Conservation (phyloP, 2,888 invertebrate genomes). For the Caenorhabditis sp. region DNA sequence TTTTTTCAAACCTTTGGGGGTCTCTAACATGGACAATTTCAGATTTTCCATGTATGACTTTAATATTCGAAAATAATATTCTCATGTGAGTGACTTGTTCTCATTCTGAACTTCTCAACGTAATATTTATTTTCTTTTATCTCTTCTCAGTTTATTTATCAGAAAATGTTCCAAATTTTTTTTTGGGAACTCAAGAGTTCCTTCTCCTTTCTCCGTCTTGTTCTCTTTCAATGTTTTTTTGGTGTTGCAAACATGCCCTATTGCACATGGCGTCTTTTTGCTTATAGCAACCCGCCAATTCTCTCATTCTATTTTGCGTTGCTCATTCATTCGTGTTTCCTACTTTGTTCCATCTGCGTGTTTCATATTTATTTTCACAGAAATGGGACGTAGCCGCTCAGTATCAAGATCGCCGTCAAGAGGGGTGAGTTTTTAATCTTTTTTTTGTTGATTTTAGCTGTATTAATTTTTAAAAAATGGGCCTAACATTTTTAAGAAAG, state of each 20-base stretch:
- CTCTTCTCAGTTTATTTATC: no score
- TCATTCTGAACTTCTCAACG: no score
- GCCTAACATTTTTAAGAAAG: background rate
- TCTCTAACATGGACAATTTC: no score
- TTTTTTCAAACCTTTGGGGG: no score
- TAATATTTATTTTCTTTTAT: no score
- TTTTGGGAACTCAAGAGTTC: background rate
- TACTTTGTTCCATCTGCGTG: background rate
- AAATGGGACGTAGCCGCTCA: conserved; percentile 21
- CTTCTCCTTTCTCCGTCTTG: background rate
- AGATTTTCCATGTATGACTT: no score
- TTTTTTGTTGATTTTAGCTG: background rate
- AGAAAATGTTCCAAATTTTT: no score
- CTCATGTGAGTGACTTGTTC: no score
- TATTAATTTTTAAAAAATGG: background rate
- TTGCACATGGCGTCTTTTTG: background rate
- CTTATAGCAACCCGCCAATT: background rate
- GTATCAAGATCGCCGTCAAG: conserved; percentile 7
- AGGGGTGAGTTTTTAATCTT: background rate
- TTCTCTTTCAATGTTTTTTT: background rate
- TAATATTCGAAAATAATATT: no score
- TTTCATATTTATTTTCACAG: background rate
- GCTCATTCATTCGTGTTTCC: background rate
- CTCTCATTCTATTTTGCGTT: background rate
- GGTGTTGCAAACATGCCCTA: background rate